These are phyloP conservation scores for Drosophila pseudoobscura DNA, from an alignment of 1,140 invertebrate genomes.

Conservation along the genomic window DNA sequence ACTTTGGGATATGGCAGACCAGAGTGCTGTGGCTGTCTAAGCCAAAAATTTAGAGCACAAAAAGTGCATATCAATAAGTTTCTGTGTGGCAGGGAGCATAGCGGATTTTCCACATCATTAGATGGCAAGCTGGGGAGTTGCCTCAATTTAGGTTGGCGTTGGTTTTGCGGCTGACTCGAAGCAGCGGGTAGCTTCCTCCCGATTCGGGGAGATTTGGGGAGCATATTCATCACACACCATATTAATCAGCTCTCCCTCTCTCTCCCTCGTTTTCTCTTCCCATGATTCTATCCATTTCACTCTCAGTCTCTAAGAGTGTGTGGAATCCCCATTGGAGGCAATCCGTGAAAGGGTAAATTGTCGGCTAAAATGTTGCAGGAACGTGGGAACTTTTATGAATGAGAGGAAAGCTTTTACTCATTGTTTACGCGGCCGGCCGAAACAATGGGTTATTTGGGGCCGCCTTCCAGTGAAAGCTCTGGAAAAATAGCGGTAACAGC, in stretches of 20 bases:
- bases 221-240: constrained; percentile 66
- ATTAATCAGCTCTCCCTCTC: constrained; percentile 58
- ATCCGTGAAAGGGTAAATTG: constrained; percentile 28
- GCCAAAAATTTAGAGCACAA: constrained; percentile 21
- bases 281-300: not conserved
- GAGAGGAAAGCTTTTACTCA: constrained; percentile 39
- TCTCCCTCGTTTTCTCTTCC: not conserved
- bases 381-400: constrained; percentile 48
- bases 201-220: constrained; percentile 15
- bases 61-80: constrained; percentile 47
- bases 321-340: constrained; percentile 26
- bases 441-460: constrained; percentile 23
- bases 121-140: constrained; percentile 49
- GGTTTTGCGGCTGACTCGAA: not conserved
- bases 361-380: constrained; percentile 15
- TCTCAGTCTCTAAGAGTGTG: not conserved
- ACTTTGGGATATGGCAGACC: constrained; percentile 13
- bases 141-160: constrained; percentile 14
- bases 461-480: constrained; percentile 47
- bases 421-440: constrained; percentile 41
- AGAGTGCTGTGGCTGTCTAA: constrained; percentile 22
- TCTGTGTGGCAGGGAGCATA: constrained; percentile 25
- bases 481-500: constrained; percentile 58
- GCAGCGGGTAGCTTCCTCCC: not conserved
- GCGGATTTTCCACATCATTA: constrained; percentile 75